These are phyloP conservation scores for Drosophila buzzatii DNA, from an alignment of 2,888 invertebrate genomes.

Conservation along the genomic window DNA sequence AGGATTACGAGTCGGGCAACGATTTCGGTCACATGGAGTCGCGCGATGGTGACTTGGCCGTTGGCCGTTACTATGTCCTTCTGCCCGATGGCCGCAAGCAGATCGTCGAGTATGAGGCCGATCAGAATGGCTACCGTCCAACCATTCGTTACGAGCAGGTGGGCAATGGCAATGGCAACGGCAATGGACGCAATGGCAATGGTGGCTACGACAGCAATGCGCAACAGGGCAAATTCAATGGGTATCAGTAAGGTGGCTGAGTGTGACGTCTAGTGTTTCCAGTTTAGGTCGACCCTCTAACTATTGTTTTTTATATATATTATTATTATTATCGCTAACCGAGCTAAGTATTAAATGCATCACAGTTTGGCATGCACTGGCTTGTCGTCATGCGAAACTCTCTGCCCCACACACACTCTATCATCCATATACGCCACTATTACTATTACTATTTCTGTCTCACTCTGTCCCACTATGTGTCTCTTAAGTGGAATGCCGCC, in stretches of 20 bases:
- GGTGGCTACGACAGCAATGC: slow-evolving; percentile 82
- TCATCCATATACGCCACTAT: not conserved
- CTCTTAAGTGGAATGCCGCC: slow-evolving; percentile 45
- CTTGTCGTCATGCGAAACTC: slow-evolving; percentile 14
- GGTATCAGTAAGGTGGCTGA: slow-evolving; percentile 77
- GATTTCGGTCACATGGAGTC: slow-evolving; percentile 89
- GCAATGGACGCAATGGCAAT: slow-evolving; percentile 71
- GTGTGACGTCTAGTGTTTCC: slow-evolving; percentile 48
- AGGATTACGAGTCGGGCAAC: slow-evolving; percentile 88
- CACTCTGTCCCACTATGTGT: not conserved
- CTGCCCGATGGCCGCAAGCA: slow-evolving; percentile 90
- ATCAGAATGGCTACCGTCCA: slow-evolving; percentile 89
- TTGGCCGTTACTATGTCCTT: slow-evolving; percentile 89
- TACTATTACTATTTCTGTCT: slow-evolving; percentile 4
- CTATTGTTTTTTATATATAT: slow-evolving; percentile 45
- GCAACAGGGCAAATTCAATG: slow-evolving; percentile 80
- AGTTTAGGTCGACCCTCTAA: slow-evolving; percentile 65
- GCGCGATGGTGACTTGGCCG: slow-evolving; percentile 88
- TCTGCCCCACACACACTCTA: not conserved
- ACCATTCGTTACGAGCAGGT: slow-evolving; percentile 89
- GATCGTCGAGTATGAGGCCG: slow-evolving; percentile 90
- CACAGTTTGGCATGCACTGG: slow-evolving; percentile 51
- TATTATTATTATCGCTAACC: slow-evolving; percentile 31
- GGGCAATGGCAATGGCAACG: slow-evolving; percentile 80
- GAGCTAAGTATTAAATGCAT: slow-evolving; percentile 63